These are phyloP conservation scores for Erythrolamprus reginae DNA, from an alignment of 2,113 vertebrate genomes.

Conservation along the genomic window DNA sequence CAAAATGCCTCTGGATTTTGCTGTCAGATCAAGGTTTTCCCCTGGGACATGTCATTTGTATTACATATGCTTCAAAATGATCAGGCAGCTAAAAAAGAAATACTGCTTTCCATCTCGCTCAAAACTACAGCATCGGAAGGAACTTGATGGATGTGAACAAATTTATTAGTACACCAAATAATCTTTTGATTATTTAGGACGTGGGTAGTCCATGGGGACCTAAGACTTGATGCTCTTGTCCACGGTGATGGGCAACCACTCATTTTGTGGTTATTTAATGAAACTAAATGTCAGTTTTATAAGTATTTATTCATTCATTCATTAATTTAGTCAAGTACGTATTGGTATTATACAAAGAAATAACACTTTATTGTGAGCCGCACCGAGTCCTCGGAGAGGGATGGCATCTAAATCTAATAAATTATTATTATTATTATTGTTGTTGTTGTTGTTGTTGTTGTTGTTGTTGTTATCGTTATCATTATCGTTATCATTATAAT, in stretches of 20 bases:
- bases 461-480: too few species aligned
- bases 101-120: slow-evolving; percentile 27
- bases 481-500: too few species aligned
- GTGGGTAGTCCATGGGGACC: not conserved
- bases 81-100: slow-evolving; percentile 52
- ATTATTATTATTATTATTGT: too few species aligned
- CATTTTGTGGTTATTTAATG: not conserved
- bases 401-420: too few species aligned
- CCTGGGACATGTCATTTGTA: slow-evolving; percentile 49
- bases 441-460: too few species aligned
- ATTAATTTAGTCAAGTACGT: too few species aligned
- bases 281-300: not conserved
- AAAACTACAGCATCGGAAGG: slow-evolving; percentile 14
- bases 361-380: too few species aligned
- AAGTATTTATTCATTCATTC: too few species aligned
- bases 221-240: not conserved
- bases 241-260: not conserved
- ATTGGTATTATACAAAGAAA: too few species aligned
- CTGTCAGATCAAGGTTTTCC: slow-evolving; percentile 69
- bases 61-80: slow-evolving; percentile 36
- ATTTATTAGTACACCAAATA: not conserved
- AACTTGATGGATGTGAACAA: not conserved
- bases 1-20: slow-evolving; percentile 55
- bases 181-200: not conserved
- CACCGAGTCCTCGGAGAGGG: too few species aligned